Base-by-base conservation (phyloP, 2,888 invertebrate species). In the Torymus texanus region DNA sequence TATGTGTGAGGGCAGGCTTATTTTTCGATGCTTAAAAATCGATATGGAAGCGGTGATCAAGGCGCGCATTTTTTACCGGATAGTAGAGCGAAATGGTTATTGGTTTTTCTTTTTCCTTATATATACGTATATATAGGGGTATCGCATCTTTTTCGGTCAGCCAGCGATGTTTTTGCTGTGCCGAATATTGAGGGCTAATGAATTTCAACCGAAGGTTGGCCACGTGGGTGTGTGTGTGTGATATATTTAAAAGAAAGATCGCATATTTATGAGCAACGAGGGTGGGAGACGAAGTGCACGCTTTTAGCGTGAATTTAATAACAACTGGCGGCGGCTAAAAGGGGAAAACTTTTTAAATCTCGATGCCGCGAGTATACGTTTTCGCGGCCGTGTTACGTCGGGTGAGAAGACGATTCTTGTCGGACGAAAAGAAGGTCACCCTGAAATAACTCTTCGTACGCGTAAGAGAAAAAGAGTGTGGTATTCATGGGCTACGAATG, bases 261-360 rank as follows among this genome's bases (percentile, higher is more conserved):
- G 41, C 5, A 41, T 41, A 41, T 41, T 41, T 41, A 41, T 41
- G 41, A 41, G 41, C 2, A 3, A 29, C 29, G 4, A 5, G 29
- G 29, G 29, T 3, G 5, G 4, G 29, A 3, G 29, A 29, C 5
- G 29, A 8, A 8, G 41, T 41, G 41, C 10, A 8, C 41, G 8
- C 41, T 41, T 41, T 41, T 41, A 41, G 41, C 41, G 41, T 8
- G 1, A 8, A 41, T 41, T 41, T 41, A 41, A 41, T 41, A 41
- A 41, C 41, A 41, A 41, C 41, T 41, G 41, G 8, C 41, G 41
- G 41, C 8, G 41, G 41, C 41, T 79, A 56, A 65, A 56, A 81
- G 81, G 72, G 74, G 50, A 59, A 59, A 63, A 53, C 13, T 70
- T 58, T 70, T 58, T 70, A 58, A 70, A n/a, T 18, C 18, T 50